Evolutionary conservation across 2,797 vertebrate species (phyloP), one percentile per base, ranked within the genome.

Genomic region (Siniperca obscura): DNA sequence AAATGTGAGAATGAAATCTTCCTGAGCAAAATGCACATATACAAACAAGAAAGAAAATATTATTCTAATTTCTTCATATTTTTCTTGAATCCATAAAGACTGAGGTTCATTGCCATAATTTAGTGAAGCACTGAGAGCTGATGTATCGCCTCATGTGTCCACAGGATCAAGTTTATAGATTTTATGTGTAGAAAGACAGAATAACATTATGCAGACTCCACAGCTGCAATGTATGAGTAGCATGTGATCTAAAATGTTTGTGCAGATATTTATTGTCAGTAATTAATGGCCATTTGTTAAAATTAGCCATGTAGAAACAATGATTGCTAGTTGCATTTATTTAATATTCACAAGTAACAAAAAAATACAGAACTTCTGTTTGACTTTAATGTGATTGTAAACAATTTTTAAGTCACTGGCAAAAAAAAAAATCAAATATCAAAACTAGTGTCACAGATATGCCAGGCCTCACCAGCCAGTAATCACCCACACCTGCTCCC

Each of bases 41-140:
- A 14, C 16, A 48, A 64, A 70, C 21, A 13, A 52, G 42, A 5
- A 5, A 19, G 27, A 55, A 42, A 60, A 75, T 80, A 17, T 21
- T 25, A 65, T 81, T 81, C 10, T 17, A 7, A 75, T 72, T 56
- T n/a, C 78, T 85, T 83, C 70, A 52, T 5, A 16, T 64, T 57
- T 36, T 16, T 38, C 11, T 50, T 27, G 53, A 56, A 70, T 65
- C n/a, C 38, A 46, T 11, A 19, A 70, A 40, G 9, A 25, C 17
- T 25, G 11, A 22, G 36, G 12, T 34, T 70, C 30, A 68, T 81
- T 77, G 56, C 0, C 22, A 36, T 83, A 3, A 57, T 76, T 81
- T 42, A 57, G 30, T 75, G 27, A 62, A 55, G 52, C 16, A 13
- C 4, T 19, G 40, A 48, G 27, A 19, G 13, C 21, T 4, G 52